phyloP scores from a whole-genome alignment of 2,888 invertebrate species.

The Crocallis elinguaria region DNA sequence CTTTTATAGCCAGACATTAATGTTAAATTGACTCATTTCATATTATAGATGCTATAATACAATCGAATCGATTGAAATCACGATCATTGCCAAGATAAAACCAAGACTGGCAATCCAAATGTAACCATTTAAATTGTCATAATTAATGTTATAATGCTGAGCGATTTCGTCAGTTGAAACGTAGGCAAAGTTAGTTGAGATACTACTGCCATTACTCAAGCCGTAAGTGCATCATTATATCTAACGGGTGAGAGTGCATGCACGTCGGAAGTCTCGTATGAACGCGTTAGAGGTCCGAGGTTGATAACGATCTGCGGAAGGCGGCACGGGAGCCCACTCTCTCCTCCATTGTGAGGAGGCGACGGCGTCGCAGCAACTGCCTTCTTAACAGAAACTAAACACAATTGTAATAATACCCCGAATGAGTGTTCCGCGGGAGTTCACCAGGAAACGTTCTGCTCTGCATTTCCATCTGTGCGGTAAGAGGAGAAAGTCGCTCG shows the following conservation, averaged over 20 bases:
- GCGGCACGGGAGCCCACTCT: constrained; percentile 66
- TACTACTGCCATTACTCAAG: constrained; percentile 36
- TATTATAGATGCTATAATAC: constrained; percentile 29
- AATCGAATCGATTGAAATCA: constrained; percentile 25
- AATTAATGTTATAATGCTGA: constrained; percentile 22
- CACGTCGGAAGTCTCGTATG: constrained; percentile 61
- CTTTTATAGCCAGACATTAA: constrained; percentile 22
- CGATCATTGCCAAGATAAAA: constrained; percentile 27
- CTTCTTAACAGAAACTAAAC: constrained; percentile 67
- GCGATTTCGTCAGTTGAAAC: constrained; percentile 27
- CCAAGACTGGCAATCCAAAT: constrained; percentile 23
- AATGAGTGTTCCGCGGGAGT: constrained; percentile 50
- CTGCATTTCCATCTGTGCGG: constrained; percentile 71
- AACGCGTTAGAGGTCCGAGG: constrained; percentile 57
- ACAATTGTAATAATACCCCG: constrained; percentile 67
- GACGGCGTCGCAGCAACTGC: constrained; percentile 55
- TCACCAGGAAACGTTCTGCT: constrained; percentile 80
- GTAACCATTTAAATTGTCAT: constrained; percentile 23
- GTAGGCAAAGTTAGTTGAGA: constrained; percentile 25
- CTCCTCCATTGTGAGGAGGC: constrained; percentile 72
- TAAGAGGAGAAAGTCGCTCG: constrained; percentile 75
- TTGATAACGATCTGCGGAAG: constrained; percentile 74
- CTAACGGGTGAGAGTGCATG: constrained; percentile 46
- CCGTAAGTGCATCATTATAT: constrained; percentile 40
- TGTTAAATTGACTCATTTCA: constrained; percentile 20